These are phyloP conservation scores for Selenia dentaria DNA, from an alignment of 2,888 invertebrate genomes.

Conservation along the genomic window DNA sequence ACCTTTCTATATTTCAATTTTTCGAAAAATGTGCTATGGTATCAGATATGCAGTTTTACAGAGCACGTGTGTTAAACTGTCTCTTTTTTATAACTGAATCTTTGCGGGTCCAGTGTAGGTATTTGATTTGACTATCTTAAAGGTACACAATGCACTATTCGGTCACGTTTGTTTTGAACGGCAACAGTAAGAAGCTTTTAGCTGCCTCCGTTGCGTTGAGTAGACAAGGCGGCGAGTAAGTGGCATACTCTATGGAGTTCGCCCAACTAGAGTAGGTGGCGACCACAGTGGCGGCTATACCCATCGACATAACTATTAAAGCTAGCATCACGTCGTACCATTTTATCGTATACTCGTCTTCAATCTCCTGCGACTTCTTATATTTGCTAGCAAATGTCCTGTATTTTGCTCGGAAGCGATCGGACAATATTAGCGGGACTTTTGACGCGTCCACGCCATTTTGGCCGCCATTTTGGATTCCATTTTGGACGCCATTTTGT, in stretches of 20 bases:
- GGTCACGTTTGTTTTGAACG: neutral
- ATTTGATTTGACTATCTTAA: too few species aligned
- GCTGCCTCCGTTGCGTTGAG: slow-evolving; percentile 84
- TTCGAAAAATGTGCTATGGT: too few species aligned
- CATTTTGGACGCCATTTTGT: slow-evolving; percentile 9
- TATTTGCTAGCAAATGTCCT: slow-evolving; percentile 56
- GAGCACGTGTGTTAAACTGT: too few species aligned
- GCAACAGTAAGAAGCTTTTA: slow-evolving; percentile 51
- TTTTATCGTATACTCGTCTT: slow-evolving; percentile 55
- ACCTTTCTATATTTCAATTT: too few species aligned
- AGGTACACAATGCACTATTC: too few species aligned
- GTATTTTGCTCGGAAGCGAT: slow-evolving; percentile 48
- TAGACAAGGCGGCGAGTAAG: slow-evolving; percentile 90
- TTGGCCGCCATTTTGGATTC: slow-evolving; percentile 7
- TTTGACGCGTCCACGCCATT: slow-evolving; percentile 41
- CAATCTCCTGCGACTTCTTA: slow-evolving; percentile 32
- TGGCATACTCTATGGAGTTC: slow-evolving; percentile 86
- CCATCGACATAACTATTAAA: slow-evolving; percentile 85
- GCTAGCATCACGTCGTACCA: slow-evolving; percentile 82
- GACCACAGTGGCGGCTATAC: slow-evolving; percentile 86
- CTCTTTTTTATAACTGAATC: too few species aligned
- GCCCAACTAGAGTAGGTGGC: slow-evolving; percentile 90
- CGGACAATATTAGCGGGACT: slow-evolving; percentile 48
- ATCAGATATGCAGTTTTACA: too few species aligned
- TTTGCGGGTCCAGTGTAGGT: too few species aligned